Evolutionary conservation across 2,888 invertebrate species (phyloP), one percentile per base, ranked within the genome.

Genomic region (Alcis repandata): DNA sequence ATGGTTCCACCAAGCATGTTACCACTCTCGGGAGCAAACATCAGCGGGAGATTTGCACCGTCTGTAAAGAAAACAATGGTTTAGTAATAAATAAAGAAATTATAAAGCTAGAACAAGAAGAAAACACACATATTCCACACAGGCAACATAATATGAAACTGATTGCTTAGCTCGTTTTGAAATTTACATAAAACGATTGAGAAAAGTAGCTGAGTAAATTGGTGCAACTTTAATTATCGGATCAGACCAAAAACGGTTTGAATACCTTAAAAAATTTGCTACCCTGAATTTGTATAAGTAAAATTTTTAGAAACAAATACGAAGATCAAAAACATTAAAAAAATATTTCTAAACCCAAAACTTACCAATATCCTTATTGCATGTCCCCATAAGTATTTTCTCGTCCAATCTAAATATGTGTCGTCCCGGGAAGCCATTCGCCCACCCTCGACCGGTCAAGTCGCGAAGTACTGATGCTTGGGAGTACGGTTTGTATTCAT

Each of bases 1-100:
- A 99, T 96, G 0, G 98, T 98, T 1, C 99, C 99, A 2, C 99
- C 99, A 72, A 99, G 94, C 99, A 99, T 99, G 85, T 98, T 98
- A 4, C 98, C 99, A 81, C 98, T 98, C 87, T 99, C 98, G 0
- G 99, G 99, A 0, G 98, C 98, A 79, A 98, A 98, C 76, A 97
- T 95, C 58, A 98, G 87, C 0, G 97, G 96, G 63, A 98, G 94
- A 84, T 97, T 95, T 0, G 97, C 96, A 17, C 96, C 97, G 78
- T 97, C 98, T 97, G 73, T 38, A 60, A 63, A 53, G 36, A 49
- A 63, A 40, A 65, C 49, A 15, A 4, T 33, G 11, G 2, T n/a
- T 49, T 15, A 20, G 10, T 11, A 45, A 7, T 1, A 6, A 41
- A 15, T 15, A 41, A 41, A 15, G n/a, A 41, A 27, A 2, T 6